Conservation (phyloP, 2,113 vertebrate species). For the Willisornis vidua region DNA sequence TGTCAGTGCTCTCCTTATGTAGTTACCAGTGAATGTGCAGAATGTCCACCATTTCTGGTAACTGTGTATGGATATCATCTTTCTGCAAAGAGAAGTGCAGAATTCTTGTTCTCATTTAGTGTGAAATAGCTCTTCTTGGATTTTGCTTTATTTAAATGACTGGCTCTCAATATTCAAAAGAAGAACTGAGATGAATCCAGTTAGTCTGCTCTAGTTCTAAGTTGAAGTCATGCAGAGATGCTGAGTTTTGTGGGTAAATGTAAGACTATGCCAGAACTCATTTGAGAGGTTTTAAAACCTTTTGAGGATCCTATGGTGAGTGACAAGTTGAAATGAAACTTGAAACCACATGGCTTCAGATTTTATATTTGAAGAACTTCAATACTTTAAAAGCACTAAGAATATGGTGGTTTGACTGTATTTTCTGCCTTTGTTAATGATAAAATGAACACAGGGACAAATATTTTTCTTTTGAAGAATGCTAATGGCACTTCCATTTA, state of each 20-base stretch:
- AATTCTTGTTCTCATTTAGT: not conserved
- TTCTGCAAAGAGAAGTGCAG: not conserved
- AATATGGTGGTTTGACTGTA: not conserved
- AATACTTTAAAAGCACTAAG: not conserved
- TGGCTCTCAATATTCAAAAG: not conserved
- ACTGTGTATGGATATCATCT: not conserved
- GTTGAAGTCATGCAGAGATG: not conserved
- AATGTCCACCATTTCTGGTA: not conserved
- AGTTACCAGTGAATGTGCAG: not conserved
- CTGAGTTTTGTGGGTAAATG: not conserved
- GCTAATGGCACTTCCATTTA: not conserved
- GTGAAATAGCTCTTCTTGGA: not conserved
- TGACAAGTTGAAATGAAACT: not conserved
- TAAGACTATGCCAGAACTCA: not conserved
- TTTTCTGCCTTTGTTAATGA: constrained; percentile 2
- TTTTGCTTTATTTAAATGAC: not conserved
- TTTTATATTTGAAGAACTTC: not conserved
- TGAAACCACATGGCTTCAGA: not conserved
- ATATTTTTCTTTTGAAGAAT: not conserved
- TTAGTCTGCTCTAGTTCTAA: not conserved
- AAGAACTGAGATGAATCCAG: not conserved
- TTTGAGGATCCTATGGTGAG: not conserved
- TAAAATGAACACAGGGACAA: not conserved
- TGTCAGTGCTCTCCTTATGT: not conserved
- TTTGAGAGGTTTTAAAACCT: not conserved